Base-by-base conservation (phyloP, 2,888 invertebrate genomes). In the Agrenia bidenticulata region DNA sequence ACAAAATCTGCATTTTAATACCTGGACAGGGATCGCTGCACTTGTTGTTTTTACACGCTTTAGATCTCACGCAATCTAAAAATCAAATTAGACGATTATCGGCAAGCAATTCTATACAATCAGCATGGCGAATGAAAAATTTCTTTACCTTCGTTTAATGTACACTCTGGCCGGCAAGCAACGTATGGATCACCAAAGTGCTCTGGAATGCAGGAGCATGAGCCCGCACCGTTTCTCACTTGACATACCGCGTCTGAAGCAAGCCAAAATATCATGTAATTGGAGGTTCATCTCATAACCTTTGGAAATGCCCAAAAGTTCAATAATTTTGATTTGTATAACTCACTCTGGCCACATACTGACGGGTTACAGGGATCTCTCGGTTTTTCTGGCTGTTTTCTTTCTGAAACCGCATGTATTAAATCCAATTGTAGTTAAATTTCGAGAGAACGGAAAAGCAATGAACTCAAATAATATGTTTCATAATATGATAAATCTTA, bases 161-260 rank as follows among this genome's bases (percentile, higher is more conserved):
- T 27, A 26, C 55, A 55, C 17, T 55, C 55, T 27, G 55, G 55
- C 15, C n/a, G 7, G n/a, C 55, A 55, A 4, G n/a, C 32, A 32
- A 55, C 55, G 64, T 77, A 77, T 0, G 92, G 89, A 81, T 92
- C 89, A 67, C 93, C 94, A 15, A 87, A 88, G 78, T 84, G 91
- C 75, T 89, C 89, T 26, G 84, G 81, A 37, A 84, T 84, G 78
- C 94, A 94, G 2, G 86, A 87, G 78, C 93, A 93, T 0, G 77
- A 73, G 37, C 77, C 78, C 2, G 64, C 72, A 17, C 76, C 76
- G 62, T 73, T 73, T 58, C 72, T 66, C 37, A 70, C 64, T 27
- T 73, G 73, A 61, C 79, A 80, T 15, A 75, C 67, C 13, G 80
- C 77, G 66, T 78, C 79, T 4, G 11, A 32, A 32, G 11, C n/a